Evolutionary conservation across 64 coral and sea anemone genomes (phyloP).

Genomic region (Dendronephthya gigantea): DNA sequence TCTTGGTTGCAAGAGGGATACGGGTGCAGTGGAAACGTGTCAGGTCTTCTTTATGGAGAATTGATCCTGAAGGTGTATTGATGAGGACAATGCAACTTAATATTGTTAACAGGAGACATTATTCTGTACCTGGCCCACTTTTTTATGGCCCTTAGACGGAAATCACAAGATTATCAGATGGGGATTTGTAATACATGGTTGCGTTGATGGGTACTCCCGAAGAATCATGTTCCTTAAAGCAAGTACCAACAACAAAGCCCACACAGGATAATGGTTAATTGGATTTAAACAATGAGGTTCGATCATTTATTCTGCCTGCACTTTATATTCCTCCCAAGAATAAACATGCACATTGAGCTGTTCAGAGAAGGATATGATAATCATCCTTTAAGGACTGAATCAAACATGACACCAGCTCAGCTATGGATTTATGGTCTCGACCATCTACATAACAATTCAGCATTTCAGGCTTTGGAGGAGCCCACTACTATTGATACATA

Average conservation of each 20-base stretch:
- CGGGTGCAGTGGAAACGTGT: slow-evolving; percentile 22
- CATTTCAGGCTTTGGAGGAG: background rate
- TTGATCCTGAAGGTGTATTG: slow-evolving; percentile 10
- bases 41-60: slow-evolving; percentile 8
- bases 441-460: background rate
- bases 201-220: background rate
- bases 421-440: background rate
- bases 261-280: slow-evolving; percentile 6
- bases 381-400: slow-evolving; percentile 26
- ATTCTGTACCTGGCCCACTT: background rate
- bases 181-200: slow-evolving; percentile 2
- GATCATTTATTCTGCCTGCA: slow-evolving; percentile 4
- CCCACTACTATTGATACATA: background rate
- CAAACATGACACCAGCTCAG: slow-evolving; percentile 16
- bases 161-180: slow-evolving; percentile 4
- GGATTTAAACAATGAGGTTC: slow-evolving; percentile 12
- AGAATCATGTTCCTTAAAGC: background rate
- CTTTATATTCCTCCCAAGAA: slow-evolving; percentile 16
- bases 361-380: slow-evolving; percentile 25
- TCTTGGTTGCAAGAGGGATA: slow-evolving; percentile 20
- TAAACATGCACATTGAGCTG: slow-evolving; percentile 13
- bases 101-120: background rate
- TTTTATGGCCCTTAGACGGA: background rate
- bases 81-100: slow-evolving; percentile 4
- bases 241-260: slow-evolving; percentile 6